Evolutionary conservation across 2,888 invertebrate species (phyloP).

Genomic region (Cephonodes hylas): DNA sequence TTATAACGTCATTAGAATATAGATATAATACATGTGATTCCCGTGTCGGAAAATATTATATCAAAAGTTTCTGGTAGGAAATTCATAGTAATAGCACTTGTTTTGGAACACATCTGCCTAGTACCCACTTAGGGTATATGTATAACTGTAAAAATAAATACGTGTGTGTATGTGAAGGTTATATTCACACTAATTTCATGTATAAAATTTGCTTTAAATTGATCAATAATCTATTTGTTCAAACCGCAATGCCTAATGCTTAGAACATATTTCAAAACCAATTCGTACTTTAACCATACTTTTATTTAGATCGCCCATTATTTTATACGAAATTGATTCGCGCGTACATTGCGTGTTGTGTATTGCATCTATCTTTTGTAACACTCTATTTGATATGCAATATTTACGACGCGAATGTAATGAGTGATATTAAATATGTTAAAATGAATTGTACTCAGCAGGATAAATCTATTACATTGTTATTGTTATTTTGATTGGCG

Average conservation of each 20-base stretch:
- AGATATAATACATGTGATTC: no score
- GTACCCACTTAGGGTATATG: no score
- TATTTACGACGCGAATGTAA: not conserved
- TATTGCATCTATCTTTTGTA: not conserved
- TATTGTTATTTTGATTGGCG: not conserved
- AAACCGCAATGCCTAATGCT: not conserved
- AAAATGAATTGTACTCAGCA: not conserved
- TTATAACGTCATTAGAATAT: no score
- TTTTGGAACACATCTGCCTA: no score
- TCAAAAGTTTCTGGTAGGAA: no score
- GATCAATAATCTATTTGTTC: not conserved
- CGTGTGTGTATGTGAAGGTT: no score
- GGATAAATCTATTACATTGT: not conserved
- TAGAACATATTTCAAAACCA: not conserved
- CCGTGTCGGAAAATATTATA: no score
- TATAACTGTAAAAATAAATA: no score
- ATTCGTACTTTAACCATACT: not conserved
- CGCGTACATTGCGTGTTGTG: not conserved
- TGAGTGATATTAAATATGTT: not conserved
- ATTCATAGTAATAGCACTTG: no score
- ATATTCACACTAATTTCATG: no score
- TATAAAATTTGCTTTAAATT: not conserved
- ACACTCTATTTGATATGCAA: not conserved
- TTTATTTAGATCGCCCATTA: not conserved
- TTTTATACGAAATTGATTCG: not conserved